These are phyloP conservation scores for Malthinus seriepunctatus DNA, from an alignment of 2,888 invertebrate species.

Conservation along the genomic window DNA sequence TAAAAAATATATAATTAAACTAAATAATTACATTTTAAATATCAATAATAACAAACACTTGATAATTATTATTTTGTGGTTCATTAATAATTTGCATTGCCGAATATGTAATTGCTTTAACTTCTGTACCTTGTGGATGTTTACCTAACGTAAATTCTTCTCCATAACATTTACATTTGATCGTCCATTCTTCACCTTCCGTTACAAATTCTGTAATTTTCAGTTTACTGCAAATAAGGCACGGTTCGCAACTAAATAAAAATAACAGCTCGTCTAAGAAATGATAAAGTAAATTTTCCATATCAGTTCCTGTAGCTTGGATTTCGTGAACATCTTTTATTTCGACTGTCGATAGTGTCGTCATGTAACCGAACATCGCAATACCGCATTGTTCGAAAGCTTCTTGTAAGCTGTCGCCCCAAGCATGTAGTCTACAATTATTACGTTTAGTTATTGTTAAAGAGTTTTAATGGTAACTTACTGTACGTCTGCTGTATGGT, in stretches of 20 bases:
- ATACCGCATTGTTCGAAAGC: slow-evolving; percentile 94
- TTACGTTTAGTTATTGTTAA: slow-evolving; percentile 6
- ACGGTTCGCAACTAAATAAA: slow-evolving; percentile 90
- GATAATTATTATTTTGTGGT: slow-evolving; percentile 70
- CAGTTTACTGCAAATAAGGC: slow-evolving; percentile 83
- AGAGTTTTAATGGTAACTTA: slow-evolving; percentile 61
- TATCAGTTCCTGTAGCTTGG: slow-evolving; percentile 87
- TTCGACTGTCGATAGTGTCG: slow-evolving; percentile 83
- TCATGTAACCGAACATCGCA: slow-evolving; percentile 99
- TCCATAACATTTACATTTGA: slow-evolving; percentile 83
- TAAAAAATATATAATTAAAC: background rate
- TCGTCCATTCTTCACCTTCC: slow-evolving; percentile 71
- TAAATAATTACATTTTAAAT: slow-evolving; percentile 62
- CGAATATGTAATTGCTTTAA: slow-evolving; percentile 99
- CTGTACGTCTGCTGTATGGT: slow-evolving; percentile 99
- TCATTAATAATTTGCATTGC: slow-evolving; percentile 92
- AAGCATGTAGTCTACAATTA: slow-evolving; percentile 77
- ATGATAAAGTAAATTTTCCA: slow-evolving; percentile 85
- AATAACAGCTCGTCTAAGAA: slow-evolving; percentile 94
- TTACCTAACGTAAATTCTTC: slow-evolving; percentile 91
- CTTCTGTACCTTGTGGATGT: slow-evolving; percentile 97
- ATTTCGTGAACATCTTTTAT: slow-evolving; percentile 78
- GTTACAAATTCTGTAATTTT: slow-evolving; percentile 85
- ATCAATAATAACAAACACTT: slow-evolving; percentile 97
- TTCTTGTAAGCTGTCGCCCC: slow-evolving; percentile 87